phyloP scores from a whole-genome alignment of 2,888 invertebrate genomes.

The Plagiodera versicolora region DNA sequence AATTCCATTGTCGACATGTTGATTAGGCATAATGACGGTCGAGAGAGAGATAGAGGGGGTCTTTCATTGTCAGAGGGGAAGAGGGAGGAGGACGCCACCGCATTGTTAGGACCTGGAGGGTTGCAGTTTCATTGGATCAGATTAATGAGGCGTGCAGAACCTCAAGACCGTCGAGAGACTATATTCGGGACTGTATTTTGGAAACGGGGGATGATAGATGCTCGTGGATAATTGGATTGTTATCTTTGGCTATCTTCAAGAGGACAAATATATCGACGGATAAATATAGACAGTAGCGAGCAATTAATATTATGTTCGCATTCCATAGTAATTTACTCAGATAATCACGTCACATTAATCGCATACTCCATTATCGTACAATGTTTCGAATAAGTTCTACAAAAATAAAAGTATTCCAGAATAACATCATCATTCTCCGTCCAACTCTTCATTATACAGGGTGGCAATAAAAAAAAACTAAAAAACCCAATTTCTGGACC shows the following conservation, averaged over 20 bases:
- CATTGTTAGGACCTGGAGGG: constrained; percentile 16
- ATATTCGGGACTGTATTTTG: constrained; percentile 16
- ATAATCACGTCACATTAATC: too few species aligned
- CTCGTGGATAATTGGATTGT: neutral
- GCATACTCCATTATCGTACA: too few species aligned
- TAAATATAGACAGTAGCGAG: too few species aligned
- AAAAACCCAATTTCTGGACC: too few species aligned
- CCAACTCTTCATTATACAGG: too few species aligned
- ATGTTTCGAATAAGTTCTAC: too few species aligned
- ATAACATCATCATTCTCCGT: too few species aligned
- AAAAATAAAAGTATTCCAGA: too few species aligned
- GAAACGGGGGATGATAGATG: neutral
- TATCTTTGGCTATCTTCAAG: neutral
- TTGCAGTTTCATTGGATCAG: constrained; percentile 25
- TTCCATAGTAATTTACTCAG: too few species aligned
- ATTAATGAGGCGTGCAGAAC: constrained; percentile 26
- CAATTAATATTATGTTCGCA: too few species aligned
- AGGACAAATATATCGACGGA: too few species aligned
- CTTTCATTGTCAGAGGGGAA: constrained; percentile 2
- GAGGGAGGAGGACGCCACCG: constrained; percentile 5
- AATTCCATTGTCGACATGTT: constrained; percentile 32
- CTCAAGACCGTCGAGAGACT: constrained; percentile 20
- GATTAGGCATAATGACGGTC: constrained; percentile 27
- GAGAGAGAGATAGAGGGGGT: constrained; percentile 15
- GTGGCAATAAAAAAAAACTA: too few species aligned